Conservation (phyloP, 2,113 vertebrate species). For the Lycaon pictus region DNA sequence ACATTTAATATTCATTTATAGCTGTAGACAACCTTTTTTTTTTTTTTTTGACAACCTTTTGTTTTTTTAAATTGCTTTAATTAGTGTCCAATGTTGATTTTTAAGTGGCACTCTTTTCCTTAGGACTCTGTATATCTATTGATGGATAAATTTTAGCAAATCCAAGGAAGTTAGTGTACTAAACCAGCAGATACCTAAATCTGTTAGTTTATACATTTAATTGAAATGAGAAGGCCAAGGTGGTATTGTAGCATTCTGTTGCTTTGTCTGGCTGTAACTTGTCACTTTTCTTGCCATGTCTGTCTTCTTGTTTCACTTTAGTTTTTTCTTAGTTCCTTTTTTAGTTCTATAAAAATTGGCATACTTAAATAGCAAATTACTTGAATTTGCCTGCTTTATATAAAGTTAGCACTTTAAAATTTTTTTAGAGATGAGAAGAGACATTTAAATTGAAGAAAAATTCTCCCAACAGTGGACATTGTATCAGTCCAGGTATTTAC, state of each 20-base stretch:
- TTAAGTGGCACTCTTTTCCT: constrained; percentile 75
- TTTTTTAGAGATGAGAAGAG: constrained; percentile 76
- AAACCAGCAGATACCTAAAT: constrained; percentile 72
- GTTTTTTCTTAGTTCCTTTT: constrained; percentile 50
- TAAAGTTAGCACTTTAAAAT: constrained; percentile 89
- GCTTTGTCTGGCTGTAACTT: constrained; percentile 62
- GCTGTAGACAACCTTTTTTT: constrained; percentile 74
- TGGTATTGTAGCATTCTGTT: constrained; percentile 55
- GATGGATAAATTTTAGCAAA: constrained; percentile 54
- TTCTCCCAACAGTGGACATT: constrained; percentile 76
- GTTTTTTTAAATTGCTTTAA: constrained; percentile 82
- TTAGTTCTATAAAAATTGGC: constrained; percentile 80
- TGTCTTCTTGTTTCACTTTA: constrained; percentile 72
- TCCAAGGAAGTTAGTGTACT: constrained; percentile 56
- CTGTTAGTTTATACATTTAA: constrained; percentile 65
- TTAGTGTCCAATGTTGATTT: constrained; percentile 69
- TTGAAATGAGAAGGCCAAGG: constrained; percentile 63
- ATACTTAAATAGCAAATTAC: constrained; percentile 84
- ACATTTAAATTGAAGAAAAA: constrained; percentile 85
- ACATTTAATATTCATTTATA: constrained; percentile 83
- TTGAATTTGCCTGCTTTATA: constrained; percentile 87
- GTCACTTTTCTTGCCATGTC: constrained; percentile 70
- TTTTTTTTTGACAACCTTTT: constrained; percentile 70
- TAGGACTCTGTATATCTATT: background rate
- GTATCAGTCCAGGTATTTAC: constrained; percentile 82